Conservation (phyloP, 2,797 vertebrate genomes). For the Spatula clypeata region DNA sequence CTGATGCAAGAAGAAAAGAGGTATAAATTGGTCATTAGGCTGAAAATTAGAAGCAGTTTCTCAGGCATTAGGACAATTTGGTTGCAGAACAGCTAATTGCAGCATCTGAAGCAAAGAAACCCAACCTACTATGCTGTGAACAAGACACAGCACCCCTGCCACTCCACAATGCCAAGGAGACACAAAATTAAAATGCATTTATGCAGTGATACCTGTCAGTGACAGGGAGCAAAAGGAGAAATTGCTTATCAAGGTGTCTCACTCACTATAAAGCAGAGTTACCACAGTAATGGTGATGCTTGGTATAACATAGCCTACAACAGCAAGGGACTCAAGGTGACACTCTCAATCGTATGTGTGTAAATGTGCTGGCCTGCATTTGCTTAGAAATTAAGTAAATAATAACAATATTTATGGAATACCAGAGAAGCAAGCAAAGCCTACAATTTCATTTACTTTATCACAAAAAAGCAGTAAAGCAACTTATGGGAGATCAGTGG, state of each 20-base stretch:
- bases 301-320: background rate
- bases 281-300: background rate
- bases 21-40: background rate
- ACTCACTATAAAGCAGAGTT: background rate
- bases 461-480: slow-evolving; percentile 53
- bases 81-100: background rate
- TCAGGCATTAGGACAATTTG: background rate
- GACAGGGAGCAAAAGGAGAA: background rate
- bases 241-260: background rate
- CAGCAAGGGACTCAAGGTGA: background rate
- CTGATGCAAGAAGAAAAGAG: background rate
- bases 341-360: background rate
- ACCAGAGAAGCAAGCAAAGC: slow-evolving; percentile 15
- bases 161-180: background rate
- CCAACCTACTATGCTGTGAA: background rate
- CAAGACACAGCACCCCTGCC: background rate
- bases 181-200: background rate
- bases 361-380: slow-evolving; percentile 27
- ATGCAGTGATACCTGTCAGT: background rate
- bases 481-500: slow-evolving; percentile 74
- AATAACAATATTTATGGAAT: slow-evolving; percentile 22
- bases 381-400: slow-evolving; percentile 53
- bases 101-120: background rate
- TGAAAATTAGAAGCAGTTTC: background rate
- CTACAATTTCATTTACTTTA: slow-evolving; percentile 67